Percentiles rank a stretch among this genome's conserved stretches.
These are phyloP conservation scores for Caerostris darwini DNA, from an alignment of 1,140 invertebrate genomes.

Conservation along the genomic window DNA sequence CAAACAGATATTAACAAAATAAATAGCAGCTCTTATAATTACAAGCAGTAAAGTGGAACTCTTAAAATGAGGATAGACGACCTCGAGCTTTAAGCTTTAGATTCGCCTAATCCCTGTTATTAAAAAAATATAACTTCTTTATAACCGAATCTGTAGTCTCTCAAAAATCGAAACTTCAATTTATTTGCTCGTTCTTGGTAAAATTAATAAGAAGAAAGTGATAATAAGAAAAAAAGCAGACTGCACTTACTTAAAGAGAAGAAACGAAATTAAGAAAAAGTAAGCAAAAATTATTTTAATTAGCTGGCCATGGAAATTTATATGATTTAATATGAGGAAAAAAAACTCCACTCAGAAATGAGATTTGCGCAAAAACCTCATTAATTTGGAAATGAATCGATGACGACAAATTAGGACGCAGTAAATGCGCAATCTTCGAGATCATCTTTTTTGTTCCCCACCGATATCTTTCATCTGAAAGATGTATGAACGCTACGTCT, in stretches of 20 bases:
- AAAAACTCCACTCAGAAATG: not conserved
- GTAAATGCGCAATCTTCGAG: not conserved
- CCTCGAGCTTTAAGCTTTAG: too few relatives aligned
- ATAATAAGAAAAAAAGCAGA: not conserved
- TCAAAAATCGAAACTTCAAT: too few relatives aligned
- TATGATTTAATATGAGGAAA: not conserved
- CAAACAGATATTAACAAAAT: too few relatives aligned
- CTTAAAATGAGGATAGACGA: too few relatives aligned
- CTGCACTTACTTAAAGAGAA: not conserved
- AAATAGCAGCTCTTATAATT: too few relatives aligned
- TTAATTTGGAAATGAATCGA: conserved; percentile 15
- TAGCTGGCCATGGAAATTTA: not conserved
- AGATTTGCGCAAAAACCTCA: not conserved
- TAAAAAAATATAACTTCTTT: too few relatives aligned
- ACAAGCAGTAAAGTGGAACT: too few relatives aligned
- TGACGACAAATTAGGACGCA: not conserved
- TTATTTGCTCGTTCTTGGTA: too few relatives aligned
- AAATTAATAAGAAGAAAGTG: too few relatives aligned
- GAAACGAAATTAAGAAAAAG: not conserved
- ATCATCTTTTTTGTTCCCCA: not conserved
- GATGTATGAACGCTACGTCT: not conserved
- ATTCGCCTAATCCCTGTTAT: too few relatives aligned
- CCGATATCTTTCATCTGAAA: not conserved
- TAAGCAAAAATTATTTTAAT: conserved; percentile 21
- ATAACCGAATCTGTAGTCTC: too few relatives aligned